A percentile compares a stretch with the other conserved stretches of the same genome.
Evolutionary conservation across 2,113 vertebrate genomes (phyloP).

Genomic region (Morphnarchus princeps): DNA sequence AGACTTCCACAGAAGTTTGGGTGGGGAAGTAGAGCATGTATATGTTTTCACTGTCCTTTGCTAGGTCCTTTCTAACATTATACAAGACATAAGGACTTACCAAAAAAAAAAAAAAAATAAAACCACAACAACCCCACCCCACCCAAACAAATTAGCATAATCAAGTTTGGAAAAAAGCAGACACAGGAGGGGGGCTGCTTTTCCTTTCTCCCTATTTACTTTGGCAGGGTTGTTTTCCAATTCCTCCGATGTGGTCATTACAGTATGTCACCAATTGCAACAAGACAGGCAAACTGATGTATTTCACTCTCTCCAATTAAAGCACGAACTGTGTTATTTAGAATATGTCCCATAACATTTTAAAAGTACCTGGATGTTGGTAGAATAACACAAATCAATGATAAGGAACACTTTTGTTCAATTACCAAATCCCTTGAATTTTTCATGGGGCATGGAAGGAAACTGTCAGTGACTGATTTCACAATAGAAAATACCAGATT

Average conservation of each 20-base stretch:
- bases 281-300: not conserved
- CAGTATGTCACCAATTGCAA: not conserved
- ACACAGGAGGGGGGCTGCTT: not conserved
- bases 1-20: not conserved
- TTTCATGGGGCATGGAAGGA: not conserved
- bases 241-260: not conserved
- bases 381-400: not conserved
- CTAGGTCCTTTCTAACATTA: not conserved
- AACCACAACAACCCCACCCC: rapidly evolving
- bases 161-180: not conserved
- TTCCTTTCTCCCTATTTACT: not conserved
- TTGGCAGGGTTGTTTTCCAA: not conserved
- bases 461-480: not conserved
- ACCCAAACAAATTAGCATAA: not conserved
- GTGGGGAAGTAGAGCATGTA: not conserved
- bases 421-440: not conserved
- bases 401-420: not conserved
- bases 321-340: not conserved
- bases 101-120: not conserved
- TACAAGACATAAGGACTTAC: not conserved
- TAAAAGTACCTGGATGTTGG: not conserved
- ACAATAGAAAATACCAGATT: not conserved
- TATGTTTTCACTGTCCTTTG: not conserved
- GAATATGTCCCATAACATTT: not conserved
- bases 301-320: not conserved